Percentiles rank a stretch among this genome's conserved stretches.
Evolutionary conservation across 1,140 invertebrate genomes (phyloP).

Genomic region (Laupala kohalensis): DNA sequence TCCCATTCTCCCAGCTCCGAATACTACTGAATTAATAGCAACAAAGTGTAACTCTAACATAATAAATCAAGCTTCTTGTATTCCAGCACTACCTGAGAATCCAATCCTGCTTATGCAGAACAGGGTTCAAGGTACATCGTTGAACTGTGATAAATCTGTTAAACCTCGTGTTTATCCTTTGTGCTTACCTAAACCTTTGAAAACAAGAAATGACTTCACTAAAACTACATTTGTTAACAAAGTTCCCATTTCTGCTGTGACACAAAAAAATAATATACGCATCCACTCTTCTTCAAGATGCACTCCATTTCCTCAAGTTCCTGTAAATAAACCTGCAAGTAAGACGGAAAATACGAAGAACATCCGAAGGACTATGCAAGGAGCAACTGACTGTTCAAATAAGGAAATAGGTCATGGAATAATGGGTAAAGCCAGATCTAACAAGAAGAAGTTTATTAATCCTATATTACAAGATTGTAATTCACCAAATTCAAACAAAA

Average conservation of each 20-base stretch:
- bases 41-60: neutral
- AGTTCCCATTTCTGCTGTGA: conserved; percentile 6
- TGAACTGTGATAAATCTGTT: no score
- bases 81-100: neutral
- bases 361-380: no score
- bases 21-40: neutral
- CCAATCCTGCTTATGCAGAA: neutral
- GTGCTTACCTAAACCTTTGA: neutral
- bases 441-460: no score
- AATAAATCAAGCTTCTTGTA: neutral
- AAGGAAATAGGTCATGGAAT: no score
- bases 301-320: neutral
- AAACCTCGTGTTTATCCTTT: conserved; percentile 2
- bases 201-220: neutral
- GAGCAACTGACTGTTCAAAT: no score
- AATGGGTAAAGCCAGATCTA: no score
- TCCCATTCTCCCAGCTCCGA: conserved; percentile 3
- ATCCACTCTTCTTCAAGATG: no score
- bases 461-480: no score
- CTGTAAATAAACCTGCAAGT: neutral
- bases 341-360: neutral
- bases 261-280: neutral
- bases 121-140: neutral
- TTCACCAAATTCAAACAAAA: no score
- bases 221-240: conserved; percentile 11